A percentile compares a stretch with the other conserved stretches of the same genome.
These are phyloP conservation scores for Psittacula cyanocephala DNA, from an alignment of 2,113 vertebrate species.

Conservation along the genomic window DNA sequence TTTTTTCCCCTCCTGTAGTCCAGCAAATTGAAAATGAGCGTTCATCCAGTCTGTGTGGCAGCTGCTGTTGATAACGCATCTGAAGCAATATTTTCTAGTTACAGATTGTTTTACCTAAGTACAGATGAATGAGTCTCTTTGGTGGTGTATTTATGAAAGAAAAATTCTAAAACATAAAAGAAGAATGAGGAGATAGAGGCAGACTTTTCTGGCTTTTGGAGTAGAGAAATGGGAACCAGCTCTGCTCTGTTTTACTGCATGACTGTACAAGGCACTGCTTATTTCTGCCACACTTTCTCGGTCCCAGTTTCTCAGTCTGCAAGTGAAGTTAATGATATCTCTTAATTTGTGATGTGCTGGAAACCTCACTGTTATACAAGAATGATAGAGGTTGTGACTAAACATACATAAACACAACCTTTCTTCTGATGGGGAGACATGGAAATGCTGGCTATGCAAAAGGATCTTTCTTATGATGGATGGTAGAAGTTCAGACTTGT, in stretches of 20 bases:
- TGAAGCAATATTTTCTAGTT: not conserved
- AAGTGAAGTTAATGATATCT: not conserved
- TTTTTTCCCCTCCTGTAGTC: not conserved
- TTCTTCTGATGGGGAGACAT: not conserved
- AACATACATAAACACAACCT: not conserved
- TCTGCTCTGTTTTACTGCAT: not conserved
- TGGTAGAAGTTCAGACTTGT: not conserved
- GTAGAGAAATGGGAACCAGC: not conserved
- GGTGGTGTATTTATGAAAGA: not conserved
- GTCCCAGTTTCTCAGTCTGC: not conserved
- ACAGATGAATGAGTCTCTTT: not conserved
- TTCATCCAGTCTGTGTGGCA: not conserved
- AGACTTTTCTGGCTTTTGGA: not conserved
- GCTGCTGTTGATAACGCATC: not conserved
- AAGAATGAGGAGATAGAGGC: not conserved
- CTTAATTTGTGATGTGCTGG: not conserved
- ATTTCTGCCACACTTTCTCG: not conserved
- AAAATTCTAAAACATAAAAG: not conserved
- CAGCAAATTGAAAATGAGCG: not conserved
- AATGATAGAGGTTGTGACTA: not conserved
- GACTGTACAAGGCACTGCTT: not conserved
- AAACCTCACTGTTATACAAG: not conserved
- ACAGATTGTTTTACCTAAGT: not conserved
- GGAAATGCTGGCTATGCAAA: not conserved
- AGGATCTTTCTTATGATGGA: not conserved